Percentiles rank a stretch among this genome's conserved stretches.
These are phyloP conservation scores for Protula sp. DNA, from an alignment of 2,888 invertebrate species.

Conservation along the genomic window DNA sequence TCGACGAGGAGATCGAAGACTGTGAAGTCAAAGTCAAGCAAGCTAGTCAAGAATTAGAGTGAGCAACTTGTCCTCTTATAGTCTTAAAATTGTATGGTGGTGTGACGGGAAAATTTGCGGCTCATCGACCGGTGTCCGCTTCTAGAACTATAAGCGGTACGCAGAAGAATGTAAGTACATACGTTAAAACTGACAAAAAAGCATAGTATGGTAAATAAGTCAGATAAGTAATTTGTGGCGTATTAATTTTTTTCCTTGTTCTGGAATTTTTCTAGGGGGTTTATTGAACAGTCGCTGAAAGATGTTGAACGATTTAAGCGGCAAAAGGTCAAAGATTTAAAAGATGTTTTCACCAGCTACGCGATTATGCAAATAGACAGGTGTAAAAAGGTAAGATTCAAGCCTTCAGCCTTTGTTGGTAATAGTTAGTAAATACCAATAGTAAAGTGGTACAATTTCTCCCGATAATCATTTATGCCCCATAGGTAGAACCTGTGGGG, in stretches of 20 bases:
- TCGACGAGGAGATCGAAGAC: conserved; percentile 49
- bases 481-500: too few species aligned
- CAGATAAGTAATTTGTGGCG: too few species aligned
- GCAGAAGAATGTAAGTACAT: too few species aligned
- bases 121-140: too few species aligned
- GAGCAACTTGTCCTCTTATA: too few species aligned
- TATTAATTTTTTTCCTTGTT: too few species aligned
- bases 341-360: conserved; percentile 50
- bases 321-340: conserved; percentile 50
- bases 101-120: too few species aligned
- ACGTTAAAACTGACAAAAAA: too few species aligned
- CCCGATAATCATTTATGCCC: neutral
- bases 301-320: conserved; percentile 50
- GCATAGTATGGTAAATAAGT: too few species aligned
- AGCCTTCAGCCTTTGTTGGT: neutral
- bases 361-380: conserved; percentile 45
- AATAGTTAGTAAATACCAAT: neutral
- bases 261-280: conserved; percentile 32
- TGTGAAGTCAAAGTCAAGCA: conserved; percentile 39
- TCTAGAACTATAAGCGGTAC: too few species aligned
- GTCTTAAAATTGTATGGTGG: too few species aligned
- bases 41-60: conserved; percentile 42
- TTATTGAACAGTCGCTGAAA: conserved; percentile 41
- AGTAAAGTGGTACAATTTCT: neutral
- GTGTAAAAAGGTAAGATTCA: conserved; percentile 23